A percentile compares a stretch with the other conserved stretches of the same genome.
These are phyloP conservation scores for Cebus imitator DNA, from an alignment of 2,113 vertebrate genomes.

Conservation along the genomic window DNA sequence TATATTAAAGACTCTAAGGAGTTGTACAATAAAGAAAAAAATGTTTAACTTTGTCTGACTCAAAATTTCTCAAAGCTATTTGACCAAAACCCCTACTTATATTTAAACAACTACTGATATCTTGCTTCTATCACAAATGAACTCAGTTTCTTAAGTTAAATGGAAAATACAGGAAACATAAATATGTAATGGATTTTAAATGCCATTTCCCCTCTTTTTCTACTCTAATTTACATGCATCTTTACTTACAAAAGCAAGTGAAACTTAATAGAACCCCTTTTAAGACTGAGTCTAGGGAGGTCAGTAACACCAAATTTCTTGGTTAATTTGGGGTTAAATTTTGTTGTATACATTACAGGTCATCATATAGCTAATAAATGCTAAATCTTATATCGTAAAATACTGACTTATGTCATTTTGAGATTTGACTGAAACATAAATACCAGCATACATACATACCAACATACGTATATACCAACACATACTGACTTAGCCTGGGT, in stretches of 20 bases:
- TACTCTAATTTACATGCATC: neutral
- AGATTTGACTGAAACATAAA: neutral
- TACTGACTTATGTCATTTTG: neutral
- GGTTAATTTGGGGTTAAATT: neutral
- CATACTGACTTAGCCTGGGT: neutral
- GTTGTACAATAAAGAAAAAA: neutral
- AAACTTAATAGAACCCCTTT: neutral
- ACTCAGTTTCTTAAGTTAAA: neutral
- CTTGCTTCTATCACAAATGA: constrained; percentile 6
- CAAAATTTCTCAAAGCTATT: neutral
- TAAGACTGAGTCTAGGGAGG: neutral
- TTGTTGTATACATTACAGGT: neutral
- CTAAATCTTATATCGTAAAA: constrained; percentile 13
- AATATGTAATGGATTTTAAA: constrained; percentile 7
- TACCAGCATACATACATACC: no score
- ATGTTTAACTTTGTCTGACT: neutral
- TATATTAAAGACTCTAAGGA: neutral
- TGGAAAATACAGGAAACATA: neutral
- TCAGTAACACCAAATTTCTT: neutral
- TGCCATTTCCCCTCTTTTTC: neutral
- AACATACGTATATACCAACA: neutral
- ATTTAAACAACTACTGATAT: neutral
- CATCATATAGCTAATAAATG: neutral
- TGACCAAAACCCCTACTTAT: neutral
- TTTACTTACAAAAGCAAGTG: neutral